These are phyloP conservation scores for Helicoverpa armigera DNA, from an alignment of 1,140 invertebrate genomes.

Conservation along the genomic window DNA sequence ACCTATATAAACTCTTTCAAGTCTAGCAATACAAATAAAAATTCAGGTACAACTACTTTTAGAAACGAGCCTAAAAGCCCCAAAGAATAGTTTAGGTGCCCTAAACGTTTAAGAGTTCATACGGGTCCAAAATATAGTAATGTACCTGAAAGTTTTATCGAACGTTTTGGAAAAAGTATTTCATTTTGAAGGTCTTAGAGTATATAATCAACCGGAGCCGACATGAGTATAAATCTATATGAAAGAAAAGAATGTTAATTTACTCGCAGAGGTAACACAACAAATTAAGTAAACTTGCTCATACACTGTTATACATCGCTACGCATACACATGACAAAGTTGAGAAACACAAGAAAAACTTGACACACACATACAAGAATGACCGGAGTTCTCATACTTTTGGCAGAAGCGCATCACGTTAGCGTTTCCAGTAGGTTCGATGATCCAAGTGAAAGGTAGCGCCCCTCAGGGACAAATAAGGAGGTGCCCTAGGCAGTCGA, in stretches of 20 bases:
- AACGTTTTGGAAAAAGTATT: constrained; percentile 43
- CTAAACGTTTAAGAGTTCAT: not conserved
- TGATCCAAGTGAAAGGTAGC: too few relatives aligned
- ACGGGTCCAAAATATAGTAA: not conserved
- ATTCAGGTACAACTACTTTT: not conserved
- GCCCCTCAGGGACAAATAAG: constrained; percentile 40
- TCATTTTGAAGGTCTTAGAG: not conserved
- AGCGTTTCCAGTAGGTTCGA: too few relatives aligned
- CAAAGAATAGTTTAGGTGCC: not conserved
- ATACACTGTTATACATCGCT: too few relatives aligned
- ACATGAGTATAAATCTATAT: too few relatives aligned
- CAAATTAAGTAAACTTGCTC: too few relatives aligned
- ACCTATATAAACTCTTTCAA: not conserved
- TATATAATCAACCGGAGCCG: not conserved
- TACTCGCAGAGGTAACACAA: too few relatives aligned
- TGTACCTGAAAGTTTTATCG: constrained; percentile 25
- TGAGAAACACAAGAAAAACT: too few relatives aligned
- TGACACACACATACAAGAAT: too few relatives aligned
- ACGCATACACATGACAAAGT: too few relatives aligned
- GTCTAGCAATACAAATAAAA: not conserved
- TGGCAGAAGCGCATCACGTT: too few relatives aligned
- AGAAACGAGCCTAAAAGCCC: not conserved
- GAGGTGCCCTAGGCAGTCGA: constrained; percentile 8
- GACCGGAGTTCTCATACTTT: too few relatives aligned
- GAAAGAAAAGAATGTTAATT: too few relatives aligned